Conservation (phyloP, 2,113 vertebrate species). For the Psilopogon haemacephalus region DNA sequence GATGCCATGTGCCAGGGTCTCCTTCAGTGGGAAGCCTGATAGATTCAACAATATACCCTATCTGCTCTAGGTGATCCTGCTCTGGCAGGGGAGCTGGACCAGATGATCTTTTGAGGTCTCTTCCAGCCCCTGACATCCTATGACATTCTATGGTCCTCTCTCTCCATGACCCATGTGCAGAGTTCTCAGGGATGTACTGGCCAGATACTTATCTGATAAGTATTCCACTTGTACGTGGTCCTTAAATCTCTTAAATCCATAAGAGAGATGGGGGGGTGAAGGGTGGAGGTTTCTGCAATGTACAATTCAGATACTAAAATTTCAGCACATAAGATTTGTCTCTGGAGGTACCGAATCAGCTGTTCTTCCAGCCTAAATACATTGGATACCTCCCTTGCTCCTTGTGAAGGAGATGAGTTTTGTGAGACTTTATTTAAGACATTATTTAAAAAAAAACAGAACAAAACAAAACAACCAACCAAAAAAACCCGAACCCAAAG, state of each 20-base stretch:
- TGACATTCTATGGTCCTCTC: too few species aligned
- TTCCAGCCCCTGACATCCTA: too few species aligned
- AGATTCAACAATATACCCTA: neutral
- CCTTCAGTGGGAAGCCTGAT: neutral
- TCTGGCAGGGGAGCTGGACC: too few species aligned
- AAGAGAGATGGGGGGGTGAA: fast-evolving
- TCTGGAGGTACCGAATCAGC: neutral
- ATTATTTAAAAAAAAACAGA: too few species aligned
- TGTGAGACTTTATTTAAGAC: neutral
- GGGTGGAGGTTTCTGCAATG: neutral
- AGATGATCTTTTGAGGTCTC: too few species aligned
- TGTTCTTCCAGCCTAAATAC: neutral
- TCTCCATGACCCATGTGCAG: neutral
- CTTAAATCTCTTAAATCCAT: neutral
- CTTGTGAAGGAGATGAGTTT: neutral
- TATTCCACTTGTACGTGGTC: neutral
- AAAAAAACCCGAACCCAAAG: too few species aligned
- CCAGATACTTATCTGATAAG: neutral
- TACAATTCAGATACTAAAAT: neutral
- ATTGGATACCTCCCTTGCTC: neutral
- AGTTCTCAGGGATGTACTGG: neutral
- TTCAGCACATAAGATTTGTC: neutral
- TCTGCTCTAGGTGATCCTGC: too few species aligned
- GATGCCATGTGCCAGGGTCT: neutral
- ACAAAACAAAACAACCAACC: too few species aligned